Conservation (phyloP, 2,888 invertebrate species). For the Hirtodrosophila cameraria region DNA sequence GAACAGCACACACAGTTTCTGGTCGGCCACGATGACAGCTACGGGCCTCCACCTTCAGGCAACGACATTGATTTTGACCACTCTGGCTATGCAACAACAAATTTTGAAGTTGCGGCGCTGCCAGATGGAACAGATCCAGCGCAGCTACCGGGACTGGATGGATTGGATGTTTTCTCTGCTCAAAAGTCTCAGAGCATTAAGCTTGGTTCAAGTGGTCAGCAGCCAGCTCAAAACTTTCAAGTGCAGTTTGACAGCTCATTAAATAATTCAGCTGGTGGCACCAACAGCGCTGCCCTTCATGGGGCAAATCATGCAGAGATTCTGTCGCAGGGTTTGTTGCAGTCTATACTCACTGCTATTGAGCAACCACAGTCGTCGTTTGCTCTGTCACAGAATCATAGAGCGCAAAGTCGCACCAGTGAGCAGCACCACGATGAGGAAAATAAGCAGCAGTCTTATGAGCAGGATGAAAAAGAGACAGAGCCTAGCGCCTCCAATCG, state of each 20-base stretch:
- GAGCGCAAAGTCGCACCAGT: conserved; percentile 80
- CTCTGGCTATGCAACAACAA: conserved; percentile 81
- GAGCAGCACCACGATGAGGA: conserved; percentile 45
- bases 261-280: conserved; percentile 66
- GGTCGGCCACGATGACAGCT: conserved; percentile 62
- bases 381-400: conserved; percentile 54
- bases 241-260: conserved; percentile 88
- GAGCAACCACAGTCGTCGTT: conserved; percentile 87
- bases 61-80: conserved; percentile 74
- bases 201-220: conserved; percentile 79
- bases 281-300: conserved; percentile 14
- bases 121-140: conserved; percentile 75
- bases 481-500: conserved; percentile 37
- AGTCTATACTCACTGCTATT: conserved; percentile 92
- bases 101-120: conserved; percentile 66
- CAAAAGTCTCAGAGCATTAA: conserved; percentile 82
- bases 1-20: conserved; percentile 80
- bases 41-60: conserved; percentile 79
- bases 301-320: conserved; percentile 89
- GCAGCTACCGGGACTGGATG: conserved; percentile 80
- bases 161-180: conserved; percentile 82
- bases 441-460: conserved; percentile 24
- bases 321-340: conserved; percentile 90
- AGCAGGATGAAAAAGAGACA: conserved; percentile 27
- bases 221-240: conserved; percentile 88